phyloP scores from a whole-genome alignment of 2,797 vertebrate genomes.

The Hephaestus fuliginosus region DNA sequence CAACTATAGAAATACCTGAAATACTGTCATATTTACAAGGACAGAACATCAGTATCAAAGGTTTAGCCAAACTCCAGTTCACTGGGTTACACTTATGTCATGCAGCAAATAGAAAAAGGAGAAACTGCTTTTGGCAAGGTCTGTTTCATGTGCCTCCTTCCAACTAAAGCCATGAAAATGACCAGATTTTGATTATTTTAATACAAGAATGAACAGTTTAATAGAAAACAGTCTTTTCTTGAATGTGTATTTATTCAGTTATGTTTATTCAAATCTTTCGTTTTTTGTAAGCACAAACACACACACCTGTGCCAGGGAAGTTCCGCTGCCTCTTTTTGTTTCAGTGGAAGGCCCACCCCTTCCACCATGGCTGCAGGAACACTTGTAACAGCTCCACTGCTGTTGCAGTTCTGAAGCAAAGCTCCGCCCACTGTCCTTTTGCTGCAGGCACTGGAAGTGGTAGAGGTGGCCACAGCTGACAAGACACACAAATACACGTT shows the following conservation, averaged over 20 bases:
- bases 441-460: conserved; percentile 93
- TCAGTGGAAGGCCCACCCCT: conserved; percentile 79
- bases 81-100: no score
- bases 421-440: conserved; percentile 88
- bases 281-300: neutral
- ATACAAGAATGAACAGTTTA: no score
- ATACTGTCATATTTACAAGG: no score
- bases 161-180: no score
- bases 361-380: conserved; percentile 89
- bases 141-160: no score
- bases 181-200: no score
- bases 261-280: neutral
- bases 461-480: conserved; percentile 97
- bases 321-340: conserved; percentile 75
- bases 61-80: no score
- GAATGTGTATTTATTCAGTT: neutral
- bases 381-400: conserved; percentile 95
- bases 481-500: conserved; percentile 20
- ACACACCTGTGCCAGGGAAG: conserved; percentile 65
- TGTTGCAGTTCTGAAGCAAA: conserved; percentile 79
- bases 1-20: no score
- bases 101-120: no score
- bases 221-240: no score
- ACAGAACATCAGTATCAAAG: no score
- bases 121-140: no score